A percentile compares a stretch with the other conserved stretches of the same genome.
phyloP scores from a whole-genome alignment of 2,888 invertebrate genomes.

The Metopia argyrocephala region DNA sequence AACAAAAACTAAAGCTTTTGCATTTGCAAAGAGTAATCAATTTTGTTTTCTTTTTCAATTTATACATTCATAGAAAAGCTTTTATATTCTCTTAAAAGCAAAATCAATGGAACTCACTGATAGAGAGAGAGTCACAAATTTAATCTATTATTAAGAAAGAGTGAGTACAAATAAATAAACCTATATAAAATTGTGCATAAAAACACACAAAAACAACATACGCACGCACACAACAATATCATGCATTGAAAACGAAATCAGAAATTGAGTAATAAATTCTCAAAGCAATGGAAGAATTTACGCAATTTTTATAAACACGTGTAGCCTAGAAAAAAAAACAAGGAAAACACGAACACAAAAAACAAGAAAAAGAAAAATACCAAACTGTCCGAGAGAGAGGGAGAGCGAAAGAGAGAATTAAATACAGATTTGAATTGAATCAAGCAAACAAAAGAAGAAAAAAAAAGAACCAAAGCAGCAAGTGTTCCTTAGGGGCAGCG shows the following conservation, averaged over 20 bases:
- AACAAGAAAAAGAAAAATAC: background rate
- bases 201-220: constrained; percentile 23
- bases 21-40: constrained; percentile 56
- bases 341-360: background rate
- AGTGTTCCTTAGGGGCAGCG: constrained; percentile 47
- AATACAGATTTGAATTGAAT: background rate
- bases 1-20: constrained; percentile 59
- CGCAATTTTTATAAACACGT: constrained; percentile 73
- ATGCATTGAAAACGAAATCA: constrained; percentile 26
- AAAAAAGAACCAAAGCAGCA: constrained; percentile 34
- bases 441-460: background rate
- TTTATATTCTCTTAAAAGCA: constrained; percentile 15
- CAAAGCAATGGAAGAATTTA: constrained; percentile 66
- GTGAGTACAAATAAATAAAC: background rate
- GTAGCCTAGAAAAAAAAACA: constrained; percentile 65
- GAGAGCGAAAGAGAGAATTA: background rate
- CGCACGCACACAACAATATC: background rate
- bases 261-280: constrained; percentile 41
- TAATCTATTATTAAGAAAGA: no score
- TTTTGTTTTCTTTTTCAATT: background rate
- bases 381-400: background rate
- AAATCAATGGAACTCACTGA: no score
- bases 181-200: constrained; percentile 39
- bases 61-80: constrained; percentile 16
- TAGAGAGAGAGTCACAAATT: background rate